Evolutionary conservation across 2,797 vertebrate genomes (phyloP), one percentile per base, ranked within the genome.

Genomic region (Hyperoplus immaculatus): DNA sequence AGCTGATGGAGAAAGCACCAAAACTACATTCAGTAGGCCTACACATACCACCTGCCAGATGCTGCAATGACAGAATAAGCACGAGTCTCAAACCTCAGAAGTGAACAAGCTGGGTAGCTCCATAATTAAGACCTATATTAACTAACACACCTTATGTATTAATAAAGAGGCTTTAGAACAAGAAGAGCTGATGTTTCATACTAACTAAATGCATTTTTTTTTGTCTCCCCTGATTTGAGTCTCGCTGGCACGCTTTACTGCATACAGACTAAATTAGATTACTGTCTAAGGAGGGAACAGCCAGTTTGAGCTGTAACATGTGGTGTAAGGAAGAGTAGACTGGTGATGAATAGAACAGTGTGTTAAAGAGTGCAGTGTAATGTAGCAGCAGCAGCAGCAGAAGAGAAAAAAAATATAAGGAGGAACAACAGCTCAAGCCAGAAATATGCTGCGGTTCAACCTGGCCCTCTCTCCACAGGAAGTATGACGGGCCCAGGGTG

Each of bases 371-470:
- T 36, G 77, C 53, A 89, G 89, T 83, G 85, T 87, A 92, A 91
- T 83, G 87, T 76, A 83, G 89, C 85, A 77, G 88, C 83, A 43
- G 84, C 68, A 80, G 87, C 53, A 80, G 71, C 49, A 78, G 54
- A 83, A 63, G 67, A 72, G 70, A 86, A 85, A 88, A 83, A 84
- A 89, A 78, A 80, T 54, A 83, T 68, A 57, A 92, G 87, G 85
- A 91, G 90, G 88, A 93, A 94, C 91, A 93, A 95, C 92, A 93
- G 92, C 94, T 94, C 92, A 93, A 93, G 92, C 92, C 91, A 93
- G 89, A 95, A 94, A 91, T 94, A 95, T 94, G 94, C 92, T 94
- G 92, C 83, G 93, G 94, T 94, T 90, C 93, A 93, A 94, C 91
- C 93, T 94, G 93, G 94, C 93, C 89, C 91, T 93, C 89, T 88